Percentiles rank a stretch among this genome's conserved stretches.
Conservation (phyloP, 2,113 vertebrate genomes). For the Zosterops pallidus region DNA sequence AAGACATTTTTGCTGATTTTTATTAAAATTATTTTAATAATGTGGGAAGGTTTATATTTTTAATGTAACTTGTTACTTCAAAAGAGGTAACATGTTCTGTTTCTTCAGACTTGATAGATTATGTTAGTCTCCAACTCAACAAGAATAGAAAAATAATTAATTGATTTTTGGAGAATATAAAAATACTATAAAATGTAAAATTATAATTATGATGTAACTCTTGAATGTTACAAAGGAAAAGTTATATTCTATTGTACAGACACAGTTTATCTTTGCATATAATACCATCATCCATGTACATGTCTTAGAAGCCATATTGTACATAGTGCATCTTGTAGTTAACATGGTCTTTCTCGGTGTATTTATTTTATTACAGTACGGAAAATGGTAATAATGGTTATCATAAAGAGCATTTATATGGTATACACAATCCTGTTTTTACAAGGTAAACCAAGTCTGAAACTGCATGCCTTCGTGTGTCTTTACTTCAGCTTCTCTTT, state of each 20-base stretch:
- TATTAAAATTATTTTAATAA: constrained; percentile 27
- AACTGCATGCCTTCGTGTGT: constrained; percentile 61
- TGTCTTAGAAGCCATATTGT: constrained; percentile 59
- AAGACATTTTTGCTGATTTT: constrained; percentile 76
- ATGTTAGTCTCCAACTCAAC: neutral
- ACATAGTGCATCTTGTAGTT: constrained; percentile 40
- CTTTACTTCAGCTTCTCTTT: neutral
- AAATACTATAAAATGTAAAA: neutral
- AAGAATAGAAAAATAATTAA: neutral
- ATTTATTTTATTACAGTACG: constrained; percentile 90
- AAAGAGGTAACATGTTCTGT: neutral
- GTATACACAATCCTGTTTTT: constrained; percentile 88
- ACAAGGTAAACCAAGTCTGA: constrained; percentile 83
- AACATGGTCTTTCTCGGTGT: constrained; percentile 72
- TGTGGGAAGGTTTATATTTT: constrained; percentile 30
- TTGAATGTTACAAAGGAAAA: neutral
- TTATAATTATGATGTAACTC: neutral
- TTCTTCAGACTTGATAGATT: neutral
- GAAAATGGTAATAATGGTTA: constrained; percentile 98
- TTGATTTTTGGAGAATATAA: neutral
- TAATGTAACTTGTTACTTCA: neutral
- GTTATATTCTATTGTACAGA: constrained; percentile 7
- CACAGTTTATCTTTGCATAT: neutral
- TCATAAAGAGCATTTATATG: constrained; percentile 90
- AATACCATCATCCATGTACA: neutral